Evolutionary conservation across 1,140 invertebrate genomes (phyloP).

Genomic region (Aphaenogaster ashmeadi): DNA sequence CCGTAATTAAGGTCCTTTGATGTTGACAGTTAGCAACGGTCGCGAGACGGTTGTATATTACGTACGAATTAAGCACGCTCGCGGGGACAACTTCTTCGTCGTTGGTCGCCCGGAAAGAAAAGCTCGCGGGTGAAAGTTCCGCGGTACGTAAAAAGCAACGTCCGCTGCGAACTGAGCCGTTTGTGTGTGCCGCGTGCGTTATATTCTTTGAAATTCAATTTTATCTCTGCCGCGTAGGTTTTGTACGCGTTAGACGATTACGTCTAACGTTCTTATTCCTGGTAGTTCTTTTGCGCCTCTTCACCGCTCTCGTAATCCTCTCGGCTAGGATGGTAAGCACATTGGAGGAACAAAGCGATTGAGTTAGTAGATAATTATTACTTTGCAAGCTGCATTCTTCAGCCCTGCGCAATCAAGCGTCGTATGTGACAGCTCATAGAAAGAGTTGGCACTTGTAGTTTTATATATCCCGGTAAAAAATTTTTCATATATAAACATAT

Average conservation of each 20-base stretch:
- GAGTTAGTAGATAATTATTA: conserved; percentile 41
- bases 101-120: conserved; percentile 33
- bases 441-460: neutral
- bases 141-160: neutral
- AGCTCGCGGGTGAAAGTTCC: conserved; percentile 10
- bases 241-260: conserved; percentile 34
- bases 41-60: neutral
- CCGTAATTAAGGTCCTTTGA: conserved; percentile 44
- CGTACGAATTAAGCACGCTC: conserved; percentile 39
- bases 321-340: neutral
- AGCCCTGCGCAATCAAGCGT: neutral
- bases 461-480: too few species aligned
- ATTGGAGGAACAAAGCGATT: conserved; percentile 20
- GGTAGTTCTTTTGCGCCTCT: conserved; percentile 8
- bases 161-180: neutral
- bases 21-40: conserved; percentile 27
- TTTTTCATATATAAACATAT: too few species aligned
- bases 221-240: neutral
- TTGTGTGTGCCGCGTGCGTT: conserved; percentile 47
- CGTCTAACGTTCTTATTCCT: conserved; percentile 27
- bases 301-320: neutral
- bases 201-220: conserved; percentile 24
- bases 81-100: conserved; percentile 7
- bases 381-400: conserved; percentile 1
- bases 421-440: neutral